Conservation (phyloP, 2,113 vertebrate genomes). For the Passer domesticus region DNA sequence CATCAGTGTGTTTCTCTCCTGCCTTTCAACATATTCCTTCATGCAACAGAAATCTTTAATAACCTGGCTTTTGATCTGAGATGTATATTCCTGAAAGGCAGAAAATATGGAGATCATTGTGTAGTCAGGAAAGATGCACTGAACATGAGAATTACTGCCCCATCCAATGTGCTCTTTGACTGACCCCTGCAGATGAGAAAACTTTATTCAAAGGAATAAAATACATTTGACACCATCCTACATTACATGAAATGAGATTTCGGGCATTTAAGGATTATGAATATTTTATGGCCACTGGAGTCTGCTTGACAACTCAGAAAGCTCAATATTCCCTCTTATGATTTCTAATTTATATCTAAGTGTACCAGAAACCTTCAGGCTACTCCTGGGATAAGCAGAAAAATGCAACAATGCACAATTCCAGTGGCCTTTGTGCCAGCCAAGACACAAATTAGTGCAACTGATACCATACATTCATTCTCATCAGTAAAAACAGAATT, state of each 20-base stretch:
- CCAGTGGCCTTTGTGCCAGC: not conserved
- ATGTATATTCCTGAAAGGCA: conserved; percentile 43
- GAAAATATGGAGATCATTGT: not conserved
- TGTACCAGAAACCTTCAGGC: not conserved
- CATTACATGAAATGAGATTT: not conserved
- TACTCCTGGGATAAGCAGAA: not conserved
- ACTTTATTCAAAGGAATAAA: not conserved
- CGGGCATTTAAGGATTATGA: not conserved
- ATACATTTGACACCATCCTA: not conserved
- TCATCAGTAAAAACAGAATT: not conserved
- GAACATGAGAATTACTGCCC: not conserved
- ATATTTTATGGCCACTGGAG: not conserved
- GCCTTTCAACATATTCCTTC: conserved; percentile 56
- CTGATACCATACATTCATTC: not conserved
- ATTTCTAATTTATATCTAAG: not conserved
- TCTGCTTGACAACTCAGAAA: not conserved
- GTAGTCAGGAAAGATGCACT: not conserved
- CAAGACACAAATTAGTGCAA: not conserved
- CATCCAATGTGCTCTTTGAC: not conserved
- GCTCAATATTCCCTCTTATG: not conserved
- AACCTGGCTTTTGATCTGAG: conserved; percentile 50
- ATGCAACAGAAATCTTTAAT: conserved; percentile 42
- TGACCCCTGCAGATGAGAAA: not conserved
- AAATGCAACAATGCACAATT: not conserved
- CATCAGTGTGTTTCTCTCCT: conserved; percentile 38